These are phyloP conservation scores for Pyralis farinalis DNA, from an alignment of 2,888 invertebrate species.

Conservation along the genomic window DNA sequence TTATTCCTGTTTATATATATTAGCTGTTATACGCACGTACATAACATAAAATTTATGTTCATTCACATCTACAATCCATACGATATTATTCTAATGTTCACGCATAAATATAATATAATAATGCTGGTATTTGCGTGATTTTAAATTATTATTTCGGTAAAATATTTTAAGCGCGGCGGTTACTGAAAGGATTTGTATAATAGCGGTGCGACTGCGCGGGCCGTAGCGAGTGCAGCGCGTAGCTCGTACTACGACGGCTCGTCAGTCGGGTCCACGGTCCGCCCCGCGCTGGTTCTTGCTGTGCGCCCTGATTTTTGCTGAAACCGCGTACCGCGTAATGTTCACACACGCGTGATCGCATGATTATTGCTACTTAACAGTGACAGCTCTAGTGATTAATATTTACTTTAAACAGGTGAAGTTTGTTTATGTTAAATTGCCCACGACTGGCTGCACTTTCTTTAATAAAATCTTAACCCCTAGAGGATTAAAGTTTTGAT, in stretches of 20 bases:
- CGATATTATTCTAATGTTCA: too few species aligned
- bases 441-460: constrained; percentile 38
- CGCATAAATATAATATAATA: too few species aligned
- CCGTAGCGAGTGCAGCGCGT: constrained; percentile 40
- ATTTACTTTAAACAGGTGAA: constrained; percentile 65
- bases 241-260: constrained; percentile 29
- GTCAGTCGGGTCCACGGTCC: constrained; percentile 52
- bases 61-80: too few species aligned
- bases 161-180: background rate
- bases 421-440: constrained; percentile 39
- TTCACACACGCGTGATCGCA: constrained; percentile 58
- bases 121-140: too few species aligned
- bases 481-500: constrained; percentile 42
- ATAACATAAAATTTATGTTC: too few species aligned
- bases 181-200: constrained; percentile 16
- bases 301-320: constrained; percentile 17
- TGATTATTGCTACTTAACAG: constrained; percentile 54
- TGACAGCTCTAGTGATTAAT: constrained; percentile 66
- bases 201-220: constrained; percentile 67
- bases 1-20: too few species aligned
- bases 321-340: constrained; percentile 45
- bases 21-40: too few species aligned
- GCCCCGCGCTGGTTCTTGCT: constrained; percentile 28
- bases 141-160: too few species aligned
- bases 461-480: constrained; percentile 45